phyloP scores from a whole-genome alignment of 2,888 invertebrate genomes.

The Melieria crassipennis region DNA sequence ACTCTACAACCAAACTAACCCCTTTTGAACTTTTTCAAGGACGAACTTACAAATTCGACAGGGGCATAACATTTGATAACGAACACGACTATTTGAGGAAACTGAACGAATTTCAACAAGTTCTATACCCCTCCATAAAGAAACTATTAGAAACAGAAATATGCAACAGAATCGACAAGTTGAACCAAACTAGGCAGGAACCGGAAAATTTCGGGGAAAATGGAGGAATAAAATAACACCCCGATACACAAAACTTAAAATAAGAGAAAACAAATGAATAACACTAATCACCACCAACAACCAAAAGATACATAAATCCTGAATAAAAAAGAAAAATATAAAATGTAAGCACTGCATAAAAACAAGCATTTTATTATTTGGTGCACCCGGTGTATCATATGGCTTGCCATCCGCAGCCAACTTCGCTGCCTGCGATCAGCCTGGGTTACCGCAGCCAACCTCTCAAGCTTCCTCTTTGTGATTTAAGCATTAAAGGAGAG shows the following conservation, averaged over 20 bases:
- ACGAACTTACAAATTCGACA: background rate
- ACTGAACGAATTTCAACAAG: conserved; percentile 17
- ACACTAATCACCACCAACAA: too few species aligned
- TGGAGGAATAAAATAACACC: conserved; percentile 3
- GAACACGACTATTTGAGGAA: conserved; percentile 13
- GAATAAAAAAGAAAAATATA: background rate
- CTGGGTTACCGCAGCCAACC: too few species aligned
- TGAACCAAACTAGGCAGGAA: conserved; percentile 12
- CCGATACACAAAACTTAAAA: conserved; percentile 7
- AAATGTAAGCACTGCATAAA: too few species aligned
- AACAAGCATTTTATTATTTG: too few species aligned
- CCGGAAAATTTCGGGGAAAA: conserved; percentile 6
- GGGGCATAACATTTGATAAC: conserved; percentile 3
- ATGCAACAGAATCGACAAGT: background rate
- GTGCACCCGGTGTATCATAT: too few species aligned
- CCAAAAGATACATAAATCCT: background rate
- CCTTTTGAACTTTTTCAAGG: background rate
- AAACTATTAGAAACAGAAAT: background rate
- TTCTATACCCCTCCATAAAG: background rate
- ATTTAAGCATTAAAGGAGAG: too few species aligned
- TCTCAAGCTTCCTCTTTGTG: too few species aligned
- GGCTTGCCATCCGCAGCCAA: too few species aligned
- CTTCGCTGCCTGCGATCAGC: too few species aligned
- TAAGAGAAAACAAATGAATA: conserved; percentile 16
- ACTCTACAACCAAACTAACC: background rate